Evolutionary conservation across 2,888 invertebrate genomes (phyloP), one percentile per base, ranked within the genome.

Genomic region (Tetanocera ferruginea): DNA sequence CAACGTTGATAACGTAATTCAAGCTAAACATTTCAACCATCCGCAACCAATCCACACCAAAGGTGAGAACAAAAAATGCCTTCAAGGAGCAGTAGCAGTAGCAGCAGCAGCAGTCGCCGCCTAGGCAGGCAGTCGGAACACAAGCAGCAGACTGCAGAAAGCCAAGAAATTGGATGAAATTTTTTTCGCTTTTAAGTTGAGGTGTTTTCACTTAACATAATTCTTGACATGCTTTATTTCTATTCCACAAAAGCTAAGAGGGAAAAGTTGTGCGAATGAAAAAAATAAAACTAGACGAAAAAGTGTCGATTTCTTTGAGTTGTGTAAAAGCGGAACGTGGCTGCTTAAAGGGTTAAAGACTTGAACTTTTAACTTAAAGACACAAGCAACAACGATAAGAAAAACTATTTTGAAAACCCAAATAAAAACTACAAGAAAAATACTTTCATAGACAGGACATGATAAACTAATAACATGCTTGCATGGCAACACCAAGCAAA

Each of bases 181-280:
- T 76, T 78, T 70, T n/a, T 60, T 60, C 11, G 17, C 34, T 19
- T n/a, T 6, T 64, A 6, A 64, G 64, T 70, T 73, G 72, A 78
- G 76, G 70, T 78, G 78, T 78, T 78, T 69, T 76, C 74, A 76
- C 76, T 78, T 80, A 78, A 78, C 78, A 80, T 76, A 76, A 80
- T 76, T 80, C 76, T 78, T 74, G 76, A 78, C 70, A 80, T 80
- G 78, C 76, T 74, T 79, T 76, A 57, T 34, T 60, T 60, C 14
- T 17, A 60, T 25, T 28, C 25, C 23, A 43, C 43, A 43, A 2
- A 43, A 43, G 43, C 43, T 43, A 43, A 43, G 43, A 43, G 43
- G 14, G 43, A 43, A 43, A 43, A 43, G 43, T 19, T 19, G 55
- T 17, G 23, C 19, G 43, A 2, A 34, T 2, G 43, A 23, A 67